Conservation (phyloP, 2,113 vertebrate genomes). For the Semnornis frantzii region DNA sequence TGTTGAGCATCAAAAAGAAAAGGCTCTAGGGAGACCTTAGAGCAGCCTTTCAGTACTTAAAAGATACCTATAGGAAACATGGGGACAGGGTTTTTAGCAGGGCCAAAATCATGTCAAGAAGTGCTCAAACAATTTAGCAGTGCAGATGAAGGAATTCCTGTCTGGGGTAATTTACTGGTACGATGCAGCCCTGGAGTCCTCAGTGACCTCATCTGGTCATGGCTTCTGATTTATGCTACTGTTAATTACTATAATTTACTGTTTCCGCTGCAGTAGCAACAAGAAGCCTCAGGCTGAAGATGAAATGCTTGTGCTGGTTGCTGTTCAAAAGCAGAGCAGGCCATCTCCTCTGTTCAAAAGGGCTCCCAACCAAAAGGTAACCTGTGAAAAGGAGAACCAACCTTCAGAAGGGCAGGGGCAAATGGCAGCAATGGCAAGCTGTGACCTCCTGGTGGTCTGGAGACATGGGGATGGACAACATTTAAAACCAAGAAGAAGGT, state of each 20-base stretch:
- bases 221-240: background rate
- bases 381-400: background rate
- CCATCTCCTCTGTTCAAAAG: background rate
- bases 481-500: background rate
- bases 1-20: too few relatives aligned
- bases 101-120: background rate
- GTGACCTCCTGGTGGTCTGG: background rate
- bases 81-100: background rate
- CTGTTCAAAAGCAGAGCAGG: background rate
- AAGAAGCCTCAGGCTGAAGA: background rate
- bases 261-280: background rate
- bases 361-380: background rate
- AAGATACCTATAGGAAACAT: too few relatives aligned
- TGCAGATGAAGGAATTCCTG: background rate
- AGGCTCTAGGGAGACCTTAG: too few relatives aligned
- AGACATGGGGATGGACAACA: accelerated
- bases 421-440: background rate
- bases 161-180: conserved; percentile 10
- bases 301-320: background rate
- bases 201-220: background rate
- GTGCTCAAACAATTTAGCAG: background rate
- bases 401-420: background rate
- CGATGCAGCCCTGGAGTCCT: background rate
- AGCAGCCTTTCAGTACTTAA: too few relatives aligned
- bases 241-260: conserved; percentile 20